Conservation (phyloP, 2,888 invertebrate genomes). For the Tillus elongatus region DNA sequence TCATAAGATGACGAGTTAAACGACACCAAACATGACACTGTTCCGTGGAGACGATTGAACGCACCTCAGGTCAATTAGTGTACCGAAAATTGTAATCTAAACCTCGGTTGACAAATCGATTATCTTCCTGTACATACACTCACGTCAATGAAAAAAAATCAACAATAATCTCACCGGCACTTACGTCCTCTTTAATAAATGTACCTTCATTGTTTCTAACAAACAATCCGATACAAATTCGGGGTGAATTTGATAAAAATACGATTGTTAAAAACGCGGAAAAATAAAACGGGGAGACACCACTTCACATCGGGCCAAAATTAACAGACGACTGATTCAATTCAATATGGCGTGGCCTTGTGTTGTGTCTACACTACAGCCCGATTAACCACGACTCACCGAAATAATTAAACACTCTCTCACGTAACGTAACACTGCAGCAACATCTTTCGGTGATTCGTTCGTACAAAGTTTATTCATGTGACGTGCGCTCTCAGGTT, state of each 20-base stretch:
- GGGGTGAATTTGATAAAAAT: slow-evolving; percentile 1
- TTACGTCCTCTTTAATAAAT: slow-evolving; percentile 5
- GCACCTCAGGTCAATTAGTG: slow-evolving; percentile 47
- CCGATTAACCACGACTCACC: slow-evolving; percentile 25
- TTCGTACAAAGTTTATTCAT: slow-evolving; percentile 30
- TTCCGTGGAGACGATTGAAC: slow-evolving; percentile 33
- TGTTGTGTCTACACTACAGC: slow-evolving; percentile 35
- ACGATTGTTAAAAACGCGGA: slow-evolving; percentile 27
- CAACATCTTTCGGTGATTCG: slow-evolving; percentile 20
- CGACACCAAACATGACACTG: slow-evolving; percentile 40
- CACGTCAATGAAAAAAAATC: slow-evolving; percentile 21
- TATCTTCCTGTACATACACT: slow-evolving; percentile 41
- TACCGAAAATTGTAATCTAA: slow-evolving; percentile 47
- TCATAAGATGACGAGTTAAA: slow-evolving; percentile 29
- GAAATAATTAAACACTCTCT: slow-evolving; percentile 14
- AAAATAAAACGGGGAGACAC: slow-evolving; percentile 32
- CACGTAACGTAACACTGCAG: slow-evolving; percentile 3
- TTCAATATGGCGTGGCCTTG: slow-evolving; percentile 51
- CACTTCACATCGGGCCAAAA: slow-evolving; percentile 45
- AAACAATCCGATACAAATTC: too few species aligned
- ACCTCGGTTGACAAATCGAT: slow-evolving; percentile 49
- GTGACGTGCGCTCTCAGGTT: slow-evolving; percentile 25
- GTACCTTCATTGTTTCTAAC: too few species aligned
- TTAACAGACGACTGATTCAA: slow-evolving; percentile 51
- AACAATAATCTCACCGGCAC: slow-evolving; percentile 16